Base-by-base conservation (phyloP, 2,888 invertebrate species). In the Creontiades dilutus region DNA sequence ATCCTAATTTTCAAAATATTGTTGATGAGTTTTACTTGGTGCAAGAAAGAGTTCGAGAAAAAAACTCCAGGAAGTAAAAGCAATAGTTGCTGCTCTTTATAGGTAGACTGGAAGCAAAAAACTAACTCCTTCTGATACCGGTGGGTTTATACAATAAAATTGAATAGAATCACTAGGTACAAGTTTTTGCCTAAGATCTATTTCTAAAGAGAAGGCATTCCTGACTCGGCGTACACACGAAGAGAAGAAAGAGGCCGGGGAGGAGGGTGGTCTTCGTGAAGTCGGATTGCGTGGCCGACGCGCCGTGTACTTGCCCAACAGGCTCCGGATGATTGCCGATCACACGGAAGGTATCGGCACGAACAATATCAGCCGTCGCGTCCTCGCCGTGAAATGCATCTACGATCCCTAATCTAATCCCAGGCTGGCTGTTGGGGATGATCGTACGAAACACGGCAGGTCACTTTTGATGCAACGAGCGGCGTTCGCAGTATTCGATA, bases 261-360 rank as follows among this genome's bases (percentile, higher is more conserved):
- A 23, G 27, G 4, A 5, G 27, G n/a, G n/a, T n/a, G 16, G 57
- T 57, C 57, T 68, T 68, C 68, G 68, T 68, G 68, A 68, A 68
- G 19, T 68, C 27, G 68, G 68, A 68, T 68, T 68, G 68, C 68
- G 68, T 68, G 68, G 68, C 68, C 68, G 68, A 68, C 68, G 68
- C 68, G 68, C 68, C 68, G 68, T 68, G 68, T 68, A 68, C 78
- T 78, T 78, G 78, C 78, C 78, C 47, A 78, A 78, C 78, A 46
- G 78, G 68, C 68, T 19, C 78, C 14, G 37, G 78, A 78, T 78
- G 78, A 78, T 78, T 37, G 78, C 78, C 78, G 78, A 78, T 78
- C 78, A 78, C 78, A 78, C 78, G 78, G 78, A 78, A 78, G 78
- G 78, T 78, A 78, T 78, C 78, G 78, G 47, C 78, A 78, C 78